A percentile compares a stretch with the other conserved stretches of the same genome.
Conservation (phyloP, 64 coral and sea anemone species). For the Porites lutea region DNA sequence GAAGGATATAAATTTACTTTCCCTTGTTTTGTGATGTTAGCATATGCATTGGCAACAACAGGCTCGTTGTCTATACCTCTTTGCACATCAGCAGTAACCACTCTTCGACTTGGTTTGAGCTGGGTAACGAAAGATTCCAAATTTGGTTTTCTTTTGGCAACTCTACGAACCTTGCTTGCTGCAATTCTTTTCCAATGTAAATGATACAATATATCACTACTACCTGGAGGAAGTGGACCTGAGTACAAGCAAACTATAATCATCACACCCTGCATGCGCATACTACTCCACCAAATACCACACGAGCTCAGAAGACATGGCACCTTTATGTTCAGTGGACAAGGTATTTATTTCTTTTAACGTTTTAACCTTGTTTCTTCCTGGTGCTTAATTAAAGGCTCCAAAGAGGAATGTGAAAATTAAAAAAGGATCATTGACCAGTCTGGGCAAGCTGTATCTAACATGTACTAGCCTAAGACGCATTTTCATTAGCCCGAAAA, state of each 20-base stretch:
- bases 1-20: slow-evolving; percentile 66
- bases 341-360: neutral
- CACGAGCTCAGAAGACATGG: slow-evolving; percentile 12
- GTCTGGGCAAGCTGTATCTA: too few relatives aligned
- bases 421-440: too few relatives aligned
- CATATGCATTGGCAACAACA: slow-evolving; percentile 66
- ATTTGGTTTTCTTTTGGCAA: slow-evolving; percentile 54
- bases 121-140: slow-evolving; percentile 62
- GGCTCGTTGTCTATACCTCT: slow-evolving; percentile 57
- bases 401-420: too few relatives aligned
- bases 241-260: slow-evolving; percentile 35
- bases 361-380: too few relatives aligned
- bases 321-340: slow-evolving; percentile 41
- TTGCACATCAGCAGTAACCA: slow-evolving; percentile 58
- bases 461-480: too few relatives aligned
- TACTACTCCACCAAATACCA: slow-evolving; percentile 12
- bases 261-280: slow-evolving; percentile 43
- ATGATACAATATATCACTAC: too few relatives aligned
- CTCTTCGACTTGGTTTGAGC: slow-evolving; percentile 64
- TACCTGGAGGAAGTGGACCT: slow-evolving; percentile 36
- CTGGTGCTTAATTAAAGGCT: too few relatives aligned
- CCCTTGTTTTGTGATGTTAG: slow-evolving; percentile 44
- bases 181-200: slow-evolving; percentile 69
- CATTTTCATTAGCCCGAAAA: too few relatives aligned
- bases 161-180: slow-evolving; percentile 67